phyloP scores from a whole-genome alignment of 2,888 invertebrate species.

The Pristionchus arcanus region DNA sequence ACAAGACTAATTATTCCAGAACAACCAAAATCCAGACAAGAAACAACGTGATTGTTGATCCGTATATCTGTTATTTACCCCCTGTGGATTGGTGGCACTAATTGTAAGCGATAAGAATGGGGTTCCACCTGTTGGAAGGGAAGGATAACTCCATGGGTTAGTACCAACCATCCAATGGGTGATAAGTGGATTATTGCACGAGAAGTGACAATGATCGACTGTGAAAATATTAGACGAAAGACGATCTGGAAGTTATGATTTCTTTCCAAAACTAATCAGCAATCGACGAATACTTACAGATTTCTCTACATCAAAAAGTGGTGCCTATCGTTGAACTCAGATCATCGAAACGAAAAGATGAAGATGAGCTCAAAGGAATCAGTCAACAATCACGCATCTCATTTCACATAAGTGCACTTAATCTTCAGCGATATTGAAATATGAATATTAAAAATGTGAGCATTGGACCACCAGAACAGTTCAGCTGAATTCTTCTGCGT shows the following conservation, averaged over 20 bases:
- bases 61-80: neutral
- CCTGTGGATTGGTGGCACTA: slow-evolving; percentile 35
- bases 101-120: slow-evolving; percentile 15
- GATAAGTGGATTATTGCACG: slow-evolving; percentile 13
- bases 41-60: neutral
- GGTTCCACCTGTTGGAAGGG: neutral
- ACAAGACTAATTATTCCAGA: no score
- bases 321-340: neutral
- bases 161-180: slow-evolving; percentile 11
- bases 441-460: neutral
- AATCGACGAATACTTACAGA: neutral
- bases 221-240: neutral
- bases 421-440: neutral
- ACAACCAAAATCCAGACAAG: neutral
- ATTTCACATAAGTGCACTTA: neutral
- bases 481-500: neutral
- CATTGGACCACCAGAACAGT: neutral
- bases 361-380: neutral
- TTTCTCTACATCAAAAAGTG: neutral
- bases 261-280: neutral
- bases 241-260: neutral
- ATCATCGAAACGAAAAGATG: neutral
- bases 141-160: neutral
- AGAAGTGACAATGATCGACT: neutral
- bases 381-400: neutral